A percentile compares a stretch with the other conserved stretches of the same genome.
These are phyloP conservation scores for Semibalanus balanoides DNA, from an alignment of 1,140 invertebrate species.

Conservation along the genomic window DNA sequence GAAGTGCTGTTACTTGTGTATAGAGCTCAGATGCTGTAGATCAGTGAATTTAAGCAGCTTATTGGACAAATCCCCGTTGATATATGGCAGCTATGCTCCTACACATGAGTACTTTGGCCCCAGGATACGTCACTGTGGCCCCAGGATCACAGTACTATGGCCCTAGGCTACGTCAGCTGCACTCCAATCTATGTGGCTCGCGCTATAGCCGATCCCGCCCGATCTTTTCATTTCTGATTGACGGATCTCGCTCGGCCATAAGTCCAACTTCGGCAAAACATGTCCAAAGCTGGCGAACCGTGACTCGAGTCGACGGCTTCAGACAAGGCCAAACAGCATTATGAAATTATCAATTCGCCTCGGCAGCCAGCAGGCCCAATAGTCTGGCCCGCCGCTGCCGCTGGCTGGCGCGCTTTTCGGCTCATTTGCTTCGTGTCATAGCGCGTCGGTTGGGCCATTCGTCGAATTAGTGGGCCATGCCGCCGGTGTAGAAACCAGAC, in stretches of 20 bases:
- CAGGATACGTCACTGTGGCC: too few species aligned
- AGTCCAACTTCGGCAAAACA: background rate
- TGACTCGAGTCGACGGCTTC: background rate
- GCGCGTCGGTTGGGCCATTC: background rate
- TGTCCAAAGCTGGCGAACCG: too few species aligned
- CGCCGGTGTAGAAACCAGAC: too few species aligned
- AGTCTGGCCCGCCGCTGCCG: too few species aligned
- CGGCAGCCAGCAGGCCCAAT: too few species aligned
- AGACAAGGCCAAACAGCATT: background rate
- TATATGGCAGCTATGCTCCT: too few species aligned
- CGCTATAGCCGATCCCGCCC: too few species aligned
- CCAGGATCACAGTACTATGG: too few species aligned
- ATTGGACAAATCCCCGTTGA: too few species aligned
- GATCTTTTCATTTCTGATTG: background rate
- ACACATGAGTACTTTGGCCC: too few species aligned
- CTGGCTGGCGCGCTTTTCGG: background rate
- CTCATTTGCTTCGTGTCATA: background rate
- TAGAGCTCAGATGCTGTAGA: background rate
- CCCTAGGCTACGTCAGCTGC: too few species aligned
- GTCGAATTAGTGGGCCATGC: background rate
- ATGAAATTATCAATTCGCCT: background rate
- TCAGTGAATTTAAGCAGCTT: background rate
- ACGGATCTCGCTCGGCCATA: background rate
- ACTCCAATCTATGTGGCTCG: too few species aligned
- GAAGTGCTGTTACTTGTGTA: background rate